Evolutionary conservation across 2,888 invertebrate genomes (phyloP).

Genomic region (Hydraecia micacea): DNA sequence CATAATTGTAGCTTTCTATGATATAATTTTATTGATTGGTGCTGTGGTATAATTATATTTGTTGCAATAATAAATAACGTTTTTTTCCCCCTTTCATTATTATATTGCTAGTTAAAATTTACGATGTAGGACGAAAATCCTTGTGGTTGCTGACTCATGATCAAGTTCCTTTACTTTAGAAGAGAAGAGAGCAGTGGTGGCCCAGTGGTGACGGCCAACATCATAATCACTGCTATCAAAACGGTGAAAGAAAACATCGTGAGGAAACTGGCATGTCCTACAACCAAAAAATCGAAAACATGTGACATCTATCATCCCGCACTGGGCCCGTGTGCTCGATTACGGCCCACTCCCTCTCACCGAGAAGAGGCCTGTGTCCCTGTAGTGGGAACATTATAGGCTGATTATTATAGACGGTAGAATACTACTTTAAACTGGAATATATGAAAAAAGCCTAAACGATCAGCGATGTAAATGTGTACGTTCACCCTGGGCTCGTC

Average conservation of each 20-base stretch:
- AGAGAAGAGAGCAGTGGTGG: not conserved
- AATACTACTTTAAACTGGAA: not conserved
- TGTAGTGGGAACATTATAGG: no score
- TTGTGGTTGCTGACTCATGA: not conserved
- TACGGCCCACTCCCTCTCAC: no score
- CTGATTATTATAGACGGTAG: not conserved
- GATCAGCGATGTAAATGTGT: not conserved
- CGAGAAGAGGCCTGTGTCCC: no score
- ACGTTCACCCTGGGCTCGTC: not conserved
- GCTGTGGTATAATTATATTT: conserved; percentile 14
- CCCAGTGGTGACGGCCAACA: not conserved
- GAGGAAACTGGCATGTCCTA: not conserved
- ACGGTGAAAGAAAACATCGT: not conserved
- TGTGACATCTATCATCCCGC: no score
- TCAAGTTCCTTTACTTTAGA: not conserved
- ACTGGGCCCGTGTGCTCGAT: no score
- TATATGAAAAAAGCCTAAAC: no score
- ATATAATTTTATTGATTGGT: conserved; percentile 15
- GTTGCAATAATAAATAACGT: not conserved
- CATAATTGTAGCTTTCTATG: conserved; percentile 29
- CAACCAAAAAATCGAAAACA: not conserved
- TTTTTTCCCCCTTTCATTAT: not conserved
- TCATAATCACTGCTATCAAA: no score
- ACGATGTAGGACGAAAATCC: not conserved
- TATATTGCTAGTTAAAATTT: not conserved